Conservation (phyloP, 2,888 invertebrate species). For the Stenodema calcarata region DNA sequence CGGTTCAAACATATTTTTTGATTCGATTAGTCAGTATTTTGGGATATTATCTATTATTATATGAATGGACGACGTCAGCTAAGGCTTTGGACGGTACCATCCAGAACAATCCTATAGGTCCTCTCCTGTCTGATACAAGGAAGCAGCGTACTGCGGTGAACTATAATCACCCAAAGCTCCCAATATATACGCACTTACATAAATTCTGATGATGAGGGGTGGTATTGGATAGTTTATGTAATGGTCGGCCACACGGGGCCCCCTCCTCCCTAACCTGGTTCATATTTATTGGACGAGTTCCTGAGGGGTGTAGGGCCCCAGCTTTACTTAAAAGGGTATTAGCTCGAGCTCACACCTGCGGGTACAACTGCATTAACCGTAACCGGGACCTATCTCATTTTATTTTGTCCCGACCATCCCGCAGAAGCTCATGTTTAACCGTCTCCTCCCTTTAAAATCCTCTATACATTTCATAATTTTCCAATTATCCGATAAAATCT, state of each 20-base stretch:
- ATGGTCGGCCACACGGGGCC: neutral
- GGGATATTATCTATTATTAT: too few relatives aligned
- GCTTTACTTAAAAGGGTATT: neutral
- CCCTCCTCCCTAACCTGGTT: neutral
- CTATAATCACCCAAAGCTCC: too few relatives aligned
- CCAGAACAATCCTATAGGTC: too few relatives aligned
- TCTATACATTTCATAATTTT: slow-evolving; percentile 22
- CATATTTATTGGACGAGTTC: neutral
- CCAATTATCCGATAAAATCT: slow-evolving; percentile 33
- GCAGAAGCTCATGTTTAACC: neutral
- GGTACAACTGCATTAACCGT: neutral
- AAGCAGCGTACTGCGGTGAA: too few relatives aligned
- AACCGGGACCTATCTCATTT: neutral
- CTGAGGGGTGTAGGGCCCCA: neutral
- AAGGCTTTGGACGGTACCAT: too few relatives aligned
- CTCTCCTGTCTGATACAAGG: too few relatives aligned
- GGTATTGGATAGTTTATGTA: neutral
- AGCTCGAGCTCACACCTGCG: neutral
- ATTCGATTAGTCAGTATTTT: too few relatives aligned
- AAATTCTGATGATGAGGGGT: neutral
- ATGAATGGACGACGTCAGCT: too few relatives aligned
- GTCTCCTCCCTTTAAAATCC: neutral
- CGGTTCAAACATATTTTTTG: too few relatives aligned
- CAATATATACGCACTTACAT: neutral
- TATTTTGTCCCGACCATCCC: neutral